phyloP scores from a whole-genome alignment of 2,888 invertebrate species.

The Dolichomitus sp. region DNA sequence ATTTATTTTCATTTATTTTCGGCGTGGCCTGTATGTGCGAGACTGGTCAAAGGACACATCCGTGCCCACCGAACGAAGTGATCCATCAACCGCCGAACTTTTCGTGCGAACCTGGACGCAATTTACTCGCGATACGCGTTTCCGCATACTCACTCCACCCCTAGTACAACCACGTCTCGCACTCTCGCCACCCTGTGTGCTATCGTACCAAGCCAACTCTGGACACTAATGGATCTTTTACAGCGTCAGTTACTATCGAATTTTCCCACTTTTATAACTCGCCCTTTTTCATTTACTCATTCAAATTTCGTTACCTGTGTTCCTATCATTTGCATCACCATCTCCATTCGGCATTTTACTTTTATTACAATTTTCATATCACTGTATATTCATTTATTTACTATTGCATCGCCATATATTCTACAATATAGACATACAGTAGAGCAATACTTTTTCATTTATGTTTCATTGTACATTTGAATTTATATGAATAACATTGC shows the following conservation, averaged over 20 bases:
- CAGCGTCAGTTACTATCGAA: conserved; percentile 60
- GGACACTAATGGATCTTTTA: conserved; percentile 64
- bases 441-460: background rate
- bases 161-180: background rate
- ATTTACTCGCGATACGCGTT: conserved; percentile 47
- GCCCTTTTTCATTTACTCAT: conserved; percentile 35
- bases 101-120: conserved; percentile 54
- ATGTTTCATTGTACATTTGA: background rate
- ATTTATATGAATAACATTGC: background rate
- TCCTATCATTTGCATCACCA: conserved; percentile 40
- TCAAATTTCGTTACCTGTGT: conserved; percentile 44
- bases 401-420: background rate
- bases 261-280: conserved; percentile 48
- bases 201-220: background rate
- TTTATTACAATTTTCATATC: conserved; percentile 17
- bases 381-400: conserved; percentile 1
- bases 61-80: conserved; percentile 50
- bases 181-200: conserved; percentile 22
- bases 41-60: conserved; percentile 56
- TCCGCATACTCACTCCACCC: conserved; percentile 13
- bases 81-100: conserved; percentile 74
- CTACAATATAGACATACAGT: background rate
- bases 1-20: conserved; percentile 75
- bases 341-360: background rate
- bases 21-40: conserved; percentile 27